Conservation (phyloP, 2,113 vertebrate genomes). For the Limnothrissa miodon region DNA sequence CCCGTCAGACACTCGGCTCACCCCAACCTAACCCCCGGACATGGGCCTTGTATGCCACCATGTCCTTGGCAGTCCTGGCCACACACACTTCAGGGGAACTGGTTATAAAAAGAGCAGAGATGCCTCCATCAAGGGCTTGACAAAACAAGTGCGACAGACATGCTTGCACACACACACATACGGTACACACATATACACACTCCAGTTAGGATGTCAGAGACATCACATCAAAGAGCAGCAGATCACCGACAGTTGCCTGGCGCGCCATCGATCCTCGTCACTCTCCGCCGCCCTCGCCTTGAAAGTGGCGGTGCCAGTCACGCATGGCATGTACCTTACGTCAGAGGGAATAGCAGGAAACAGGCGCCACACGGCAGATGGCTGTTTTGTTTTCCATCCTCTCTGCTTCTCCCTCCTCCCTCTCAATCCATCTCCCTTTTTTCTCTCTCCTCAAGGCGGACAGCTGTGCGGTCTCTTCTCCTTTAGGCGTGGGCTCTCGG, state of each 20-base stretch:
- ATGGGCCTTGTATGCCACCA: neutral
- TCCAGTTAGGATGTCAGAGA: neutral
- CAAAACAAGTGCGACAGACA: neutral
- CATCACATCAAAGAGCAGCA: neutral
- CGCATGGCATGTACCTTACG: neutral
- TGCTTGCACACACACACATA: constrained; percentile 22
- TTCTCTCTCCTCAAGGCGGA: neutral
- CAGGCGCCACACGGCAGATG: neutral
- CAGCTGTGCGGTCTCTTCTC: neutral
- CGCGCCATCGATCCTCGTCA: neutral
- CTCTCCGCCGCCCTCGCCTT: neutral
- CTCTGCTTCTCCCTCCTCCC: neutral
- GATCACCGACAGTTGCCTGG: neutral
- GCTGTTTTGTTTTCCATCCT: constrained; percentile 12
- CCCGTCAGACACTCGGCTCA: neutral
- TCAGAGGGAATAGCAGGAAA: neutral
- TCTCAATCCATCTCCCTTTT: neutral
- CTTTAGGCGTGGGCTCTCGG: neutral
- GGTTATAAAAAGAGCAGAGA: constrained; percentile 44
- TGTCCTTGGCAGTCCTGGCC: constrained; percentile 40
- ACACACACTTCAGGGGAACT: constrained; percentile 38
- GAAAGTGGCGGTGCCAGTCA: neutral
- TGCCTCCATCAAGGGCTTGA: constrained; percentile 13
- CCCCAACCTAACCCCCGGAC: neutral
- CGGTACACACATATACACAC: constrained; percentile 19